Evolutionary conservation across 2,888 invertebrate species (phyloP), one percentile per base, ranked within the genome.

Genomic region (Phengaris alcon): DNA sequence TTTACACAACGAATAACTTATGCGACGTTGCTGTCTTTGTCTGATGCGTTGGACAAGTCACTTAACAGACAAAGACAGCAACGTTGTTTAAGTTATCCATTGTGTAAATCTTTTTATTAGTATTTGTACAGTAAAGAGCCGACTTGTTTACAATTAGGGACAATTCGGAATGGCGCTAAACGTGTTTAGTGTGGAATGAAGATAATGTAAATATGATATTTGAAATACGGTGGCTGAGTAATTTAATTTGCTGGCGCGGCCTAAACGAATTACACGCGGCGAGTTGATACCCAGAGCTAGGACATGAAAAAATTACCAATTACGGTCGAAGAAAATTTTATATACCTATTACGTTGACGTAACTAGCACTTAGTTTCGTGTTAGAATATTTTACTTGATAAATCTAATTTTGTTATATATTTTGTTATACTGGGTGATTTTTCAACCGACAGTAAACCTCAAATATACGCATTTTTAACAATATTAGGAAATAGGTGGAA

Each of bases 201-300:
- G 81, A 86, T 86, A 88, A 87, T 87, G 89, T 88, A 90, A 90
- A 90, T 90, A 88, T 88, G 87, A 90, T 92, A 90, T 91, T 90
- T 87, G 87, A 88, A 90, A 90, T 90, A 87, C 85, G 84, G 87
- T 84, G 85, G 86, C 87, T 88, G 88, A 89, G 89, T 91, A 91
- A 91, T 92, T 90, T 87, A 81, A 88, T 90, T 90, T 89, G 87
- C 87, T 87, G 88, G 89, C 86, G 86, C 89, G 89, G 87, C 88
- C 89, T 90, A 91, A 92, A 84, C 86, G 88, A 88, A 88, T 90
- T 90, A 89, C 82, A 79, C 76, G 79, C 77, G 78, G 77, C 78
- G 78, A 77, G 78, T 72, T 72, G 72, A 54, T 12, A 72, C 54
- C 54, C 52, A 13, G 72, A 52, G 51, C 72, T 54, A 72, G 72